These are phyloP conservation scores for Notothenia coriiceps DNA, from an alignment of 2,113 vertebrate species.

Conservation along the genomic window DNA sequence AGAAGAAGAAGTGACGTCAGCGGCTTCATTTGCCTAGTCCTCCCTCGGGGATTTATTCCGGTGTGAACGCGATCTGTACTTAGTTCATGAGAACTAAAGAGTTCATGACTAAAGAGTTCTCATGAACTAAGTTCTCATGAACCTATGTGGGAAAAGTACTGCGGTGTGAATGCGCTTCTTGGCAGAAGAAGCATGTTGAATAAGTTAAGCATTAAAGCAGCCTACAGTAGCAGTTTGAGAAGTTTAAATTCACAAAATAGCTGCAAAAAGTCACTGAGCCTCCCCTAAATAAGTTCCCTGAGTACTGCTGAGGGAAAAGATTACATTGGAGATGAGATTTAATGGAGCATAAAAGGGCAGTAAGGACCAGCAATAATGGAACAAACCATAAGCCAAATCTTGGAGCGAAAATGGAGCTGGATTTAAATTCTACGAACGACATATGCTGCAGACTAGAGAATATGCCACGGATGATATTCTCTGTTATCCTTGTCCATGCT, in stretches of 20 bases:
- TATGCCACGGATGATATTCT: conserved; percentile 7
- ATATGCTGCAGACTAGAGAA: not conserved
- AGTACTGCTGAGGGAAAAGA: not conserved
- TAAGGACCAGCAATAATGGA: conserved; percentile 3
- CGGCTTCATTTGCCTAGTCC: too few species aligned
- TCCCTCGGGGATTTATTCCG: too few species aligned
- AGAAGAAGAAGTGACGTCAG: too few species aligned
- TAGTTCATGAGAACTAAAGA: too few species aligned
- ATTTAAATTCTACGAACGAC: not conserved
- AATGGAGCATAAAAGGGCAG: not conserved
- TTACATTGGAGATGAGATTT: not conserved
- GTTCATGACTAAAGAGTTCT: too few species aligned
- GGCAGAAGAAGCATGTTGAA: not conserved
- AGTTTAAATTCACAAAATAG: not conserved
- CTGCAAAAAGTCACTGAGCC: not conserved
- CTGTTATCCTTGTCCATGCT: not conserved
- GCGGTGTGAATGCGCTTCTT: too few species aligned
- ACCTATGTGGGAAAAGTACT: too few species aligned
- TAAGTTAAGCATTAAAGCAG: not conserved
- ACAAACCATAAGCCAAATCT: conserved; percentile 8
- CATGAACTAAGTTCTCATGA: too few species aligned
- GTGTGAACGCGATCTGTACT: too few species aligned
- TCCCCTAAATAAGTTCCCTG: not conserved
- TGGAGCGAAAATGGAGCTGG: not conserved
- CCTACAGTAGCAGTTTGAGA: not conserved